phyloP scores from a whole-genome alignment of 1,140 invertebrate genomes.

The Semibalanus balanoides region DNA sequence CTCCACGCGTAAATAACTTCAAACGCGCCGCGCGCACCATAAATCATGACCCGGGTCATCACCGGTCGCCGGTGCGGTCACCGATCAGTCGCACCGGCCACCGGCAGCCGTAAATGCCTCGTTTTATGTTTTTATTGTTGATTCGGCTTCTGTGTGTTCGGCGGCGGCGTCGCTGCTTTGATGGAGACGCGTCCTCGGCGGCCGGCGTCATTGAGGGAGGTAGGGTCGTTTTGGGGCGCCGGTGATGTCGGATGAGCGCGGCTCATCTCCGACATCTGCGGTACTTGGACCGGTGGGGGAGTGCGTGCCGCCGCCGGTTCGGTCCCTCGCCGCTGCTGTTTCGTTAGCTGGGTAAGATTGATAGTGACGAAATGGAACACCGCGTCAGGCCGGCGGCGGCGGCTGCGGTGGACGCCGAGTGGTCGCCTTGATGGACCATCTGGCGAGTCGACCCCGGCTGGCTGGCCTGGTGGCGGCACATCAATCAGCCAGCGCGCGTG shows the following conservation, averaged over 20 bases:
- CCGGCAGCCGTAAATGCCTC: background rate
- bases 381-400: too few species aligned
- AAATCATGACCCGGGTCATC: background rate
- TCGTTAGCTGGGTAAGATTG: background rate
- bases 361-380: background rate
- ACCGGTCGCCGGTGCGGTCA: background rate
- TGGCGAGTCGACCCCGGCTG: background rate
- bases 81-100: background rate
- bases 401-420: too few species aligned
- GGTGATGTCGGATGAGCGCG: too few species aligned
- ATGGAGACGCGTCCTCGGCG: background rate
- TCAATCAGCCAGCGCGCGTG: background rate
- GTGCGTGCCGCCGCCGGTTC: background rate
- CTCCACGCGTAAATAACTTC: background rate
- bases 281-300: too few species aligned
- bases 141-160: background rate
- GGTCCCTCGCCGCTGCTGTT: background rate
- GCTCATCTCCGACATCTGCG: too few species aligned
- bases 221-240: too few species aligned
- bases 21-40: background rate
- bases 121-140: slow-evolving; percentile 3
- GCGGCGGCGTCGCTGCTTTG: background rate
- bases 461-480: background rate
- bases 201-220: too few species aligned
- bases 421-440: background rate